Conservation (phyloP, 2,888 invertebrate species). For the Drymonia ruficornis region DNA sequence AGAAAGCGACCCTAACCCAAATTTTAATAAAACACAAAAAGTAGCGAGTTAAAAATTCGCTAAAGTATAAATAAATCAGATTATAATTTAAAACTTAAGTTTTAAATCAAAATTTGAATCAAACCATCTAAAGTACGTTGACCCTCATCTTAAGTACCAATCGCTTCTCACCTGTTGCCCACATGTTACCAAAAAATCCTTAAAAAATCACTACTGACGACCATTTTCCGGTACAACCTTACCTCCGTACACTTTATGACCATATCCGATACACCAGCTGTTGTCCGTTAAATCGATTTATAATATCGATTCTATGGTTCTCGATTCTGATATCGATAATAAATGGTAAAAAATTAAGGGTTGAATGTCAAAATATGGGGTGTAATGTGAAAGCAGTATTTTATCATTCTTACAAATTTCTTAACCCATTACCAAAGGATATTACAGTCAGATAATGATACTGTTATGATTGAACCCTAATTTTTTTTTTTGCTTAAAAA, state of each 20-base stretch:
- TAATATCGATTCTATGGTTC: slow-evolving; percentile 38
- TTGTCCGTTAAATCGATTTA: slow-evolving; percentile 48
- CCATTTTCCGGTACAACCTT: slow-evolving; percentile 45
- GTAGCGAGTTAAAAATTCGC: no score
- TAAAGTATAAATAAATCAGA: no score
- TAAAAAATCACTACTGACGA: slow-evolving; percentile 43
- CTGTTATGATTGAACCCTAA: not conserved
- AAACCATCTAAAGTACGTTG: not conserved
- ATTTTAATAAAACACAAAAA: no score
- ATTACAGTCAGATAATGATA: no score
- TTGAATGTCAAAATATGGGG: slow-evolving; percentile 21
- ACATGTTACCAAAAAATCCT: slow-evolving; percentile 32
- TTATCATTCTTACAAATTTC: no score
- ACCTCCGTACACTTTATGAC: slow-evolving; percentile 42
- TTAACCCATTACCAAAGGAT: no score
- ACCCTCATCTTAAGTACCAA: not conserved
- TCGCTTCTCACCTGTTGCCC: slow-evolving; percentile 31
- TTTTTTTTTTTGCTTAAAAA: not conserved
- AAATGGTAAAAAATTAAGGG: slow-evolving; percentile 17
- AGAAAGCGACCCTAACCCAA: no score
- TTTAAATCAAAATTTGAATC: not conserved
- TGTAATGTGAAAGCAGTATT: not conserved
- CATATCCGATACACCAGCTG: slow-evolving; percentile 49
- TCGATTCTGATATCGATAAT: slow-evolving; percentile 31
- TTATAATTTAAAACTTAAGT: not conserved